Evolutionary conservation across 1,140 invertebrate species (phyloP).

Genomic region (Vanessa tameamea): DNA sequence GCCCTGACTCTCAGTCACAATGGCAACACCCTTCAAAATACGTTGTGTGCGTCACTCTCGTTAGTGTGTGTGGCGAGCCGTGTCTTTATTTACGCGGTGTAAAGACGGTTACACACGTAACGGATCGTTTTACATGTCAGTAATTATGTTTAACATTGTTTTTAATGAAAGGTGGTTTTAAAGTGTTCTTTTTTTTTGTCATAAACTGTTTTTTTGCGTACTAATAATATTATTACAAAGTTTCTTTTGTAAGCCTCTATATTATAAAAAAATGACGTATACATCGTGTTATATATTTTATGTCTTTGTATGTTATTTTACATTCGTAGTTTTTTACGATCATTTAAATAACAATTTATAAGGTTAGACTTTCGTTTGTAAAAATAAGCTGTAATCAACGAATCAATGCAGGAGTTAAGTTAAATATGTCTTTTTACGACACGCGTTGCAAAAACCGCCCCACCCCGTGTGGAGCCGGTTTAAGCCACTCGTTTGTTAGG

Average conservation of each 20-base stretch:
- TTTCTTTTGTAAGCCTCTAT: too few species aligned
- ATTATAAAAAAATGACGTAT: too few species aligned
- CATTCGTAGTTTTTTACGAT: neutral
- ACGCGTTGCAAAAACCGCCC: conserved; percentile 37
- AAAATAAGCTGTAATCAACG: neutral
- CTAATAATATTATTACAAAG: too few species aligned
- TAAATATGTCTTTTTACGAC: conserved; percentile 46
- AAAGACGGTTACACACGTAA: conserved; percentile 10
- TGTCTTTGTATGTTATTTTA: too few species aligned
- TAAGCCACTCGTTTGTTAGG: conserved; percentile 14
- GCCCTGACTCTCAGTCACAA: conserved; percentile 14
- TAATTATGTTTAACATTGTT: conserved; percentile 1
- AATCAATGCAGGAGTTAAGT: conserved; percentile 28
- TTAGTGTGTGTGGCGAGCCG: conserved; percentile 38
- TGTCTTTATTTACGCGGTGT: conserved; percentile 11
- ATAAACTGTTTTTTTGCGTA: too few species aligned
- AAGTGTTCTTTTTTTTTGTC: too few species aligned
- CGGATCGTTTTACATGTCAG: conserved; percentile 2
- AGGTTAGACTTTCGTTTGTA: neutral
- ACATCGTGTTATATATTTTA: too few species aligned
- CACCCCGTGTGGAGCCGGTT: conserved; percentile 28
- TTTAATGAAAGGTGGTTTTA: neutral
- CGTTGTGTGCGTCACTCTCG: conserved; percentile 13
- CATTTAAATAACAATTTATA: neutral
- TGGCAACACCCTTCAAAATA: conserved; percentile 1